Evolutionary conservation across 2,888 invertebrate genomes (phyloP).

Genomic region (Ophraella communa): DNA sequence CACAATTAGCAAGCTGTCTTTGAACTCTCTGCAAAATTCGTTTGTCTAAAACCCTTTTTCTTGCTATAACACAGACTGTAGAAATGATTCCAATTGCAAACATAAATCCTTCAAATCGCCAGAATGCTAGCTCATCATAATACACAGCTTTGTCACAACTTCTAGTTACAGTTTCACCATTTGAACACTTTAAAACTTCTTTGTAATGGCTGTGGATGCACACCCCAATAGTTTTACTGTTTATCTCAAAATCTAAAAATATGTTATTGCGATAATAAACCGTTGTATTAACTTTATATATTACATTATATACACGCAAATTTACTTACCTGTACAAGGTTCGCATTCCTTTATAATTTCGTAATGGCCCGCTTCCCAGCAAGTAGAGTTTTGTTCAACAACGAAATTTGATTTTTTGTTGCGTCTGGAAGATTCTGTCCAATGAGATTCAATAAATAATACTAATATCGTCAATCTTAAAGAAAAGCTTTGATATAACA

Average conservation of each 20-base stretch:
- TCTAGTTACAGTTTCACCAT: constrained; percentile 80
- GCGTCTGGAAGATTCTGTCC: constrained; percentile 65
- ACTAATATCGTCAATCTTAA: constrained; percentile 79
- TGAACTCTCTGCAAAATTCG: constrained; percentile 72
- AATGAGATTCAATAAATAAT: constrained; percentile 80
- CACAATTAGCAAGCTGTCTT: constrained; percentile 73
- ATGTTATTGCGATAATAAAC: background rate
- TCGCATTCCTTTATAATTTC: constrained; percentile 79
- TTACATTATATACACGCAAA: background rate
- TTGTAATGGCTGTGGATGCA: constrained; percentile 85
- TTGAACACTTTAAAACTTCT: constrained; percentile 80
- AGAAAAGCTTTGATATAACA: constrained; percentile 15
- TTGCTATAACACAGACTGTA: constrained; percentile 68
- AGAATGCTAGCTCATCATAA: constrained; percentile 83
- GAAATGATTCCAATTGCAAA: constrained; percentile 71
- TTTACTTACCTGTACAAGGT: constrained; percentile 75
- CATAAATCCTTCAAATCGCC: constrained; percentile 79
- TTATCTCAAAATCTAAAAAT: constrained; percentile 73
- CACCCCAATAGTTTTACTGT: constrained; percentile 80
- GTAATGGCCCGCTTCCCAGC: constrained; percentile 76
- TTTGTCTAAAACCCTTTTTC: constrained; percentile 72
- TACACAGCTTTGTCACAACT: constrained; percentile 88
- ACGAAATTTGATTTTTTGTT: constrained; percentile 69
- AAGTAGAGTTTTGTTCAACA: constrained; percentile 79
- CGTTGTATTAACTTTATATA: background rate